These are phyloP conservation scores for Dendrophyllia cribrosa DNA, from an alignment of 64 coral and sea anemone species.

Conservation along the genomic window DNA sequence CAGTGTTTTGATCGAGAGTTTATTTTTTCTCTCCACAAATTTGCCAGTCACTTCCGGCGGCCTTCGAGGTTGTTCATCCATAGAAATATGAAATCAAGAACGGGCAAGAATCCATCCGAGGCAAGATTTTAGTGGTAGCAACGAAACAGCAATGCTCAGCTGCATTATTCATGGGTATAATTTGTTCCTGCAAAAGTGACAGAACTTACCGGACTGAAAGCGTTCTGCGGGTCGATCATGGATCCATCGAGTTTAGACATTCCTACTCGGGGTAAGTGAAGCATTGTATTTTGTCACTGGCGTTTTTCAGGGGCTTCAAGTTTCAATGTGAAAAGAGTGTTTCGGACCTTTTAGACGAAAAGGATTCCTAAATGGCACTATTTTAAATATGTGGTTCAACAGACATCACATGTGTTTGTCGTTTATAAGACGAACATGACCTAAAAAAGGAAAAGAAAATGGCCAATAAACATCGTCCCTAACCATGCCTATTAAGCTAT, in stretches of 20 bases:
- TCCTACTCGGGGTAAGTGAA: background rate
- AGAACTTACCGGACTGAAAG: conserved; percentile 10
- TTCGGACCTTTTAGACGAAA: too few species aligned
- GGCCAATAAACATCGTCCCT: too few species aligned
- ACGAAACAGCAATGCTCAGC: background rate
- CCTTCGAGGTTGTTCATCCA: background rate
- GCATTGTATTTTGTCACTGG: background rate
- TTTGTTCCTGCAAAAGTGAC: conserved; percentile 31
- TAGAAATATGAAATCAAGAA: too few species aligned
- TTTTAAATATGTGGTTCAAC: too few species aligned
- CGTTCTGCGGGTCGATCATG: background rate
- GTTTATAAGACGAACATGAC: too few species aligned
- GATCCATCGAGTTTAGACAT: conserved; percentile 28
- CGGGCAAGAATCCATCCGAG: background rate
- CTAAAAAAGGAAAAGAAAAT: too few species aligned
- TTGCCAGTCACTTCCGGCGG: background rate
- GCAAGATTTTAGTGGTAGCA: background rate
- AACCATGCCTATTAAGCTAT: too few species aligned
- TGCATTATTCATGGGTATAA: conserved; percentile 22
- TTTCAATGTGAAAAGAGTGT: too few species aligned
- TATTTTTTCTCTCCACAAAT: background rate
- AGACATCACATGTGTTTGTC: too few species aligned
- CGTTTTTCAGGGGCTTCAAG: too few species aligned
- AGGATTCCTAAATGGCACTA: too few species aligned
- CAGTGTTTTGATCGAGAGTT: background rate